Evolutionary conservation across 2,113 vertebrate genomes (phyloP), one percentile per base, ranked within the genome.

Genomic region (Mustelus asterias): DNA sequence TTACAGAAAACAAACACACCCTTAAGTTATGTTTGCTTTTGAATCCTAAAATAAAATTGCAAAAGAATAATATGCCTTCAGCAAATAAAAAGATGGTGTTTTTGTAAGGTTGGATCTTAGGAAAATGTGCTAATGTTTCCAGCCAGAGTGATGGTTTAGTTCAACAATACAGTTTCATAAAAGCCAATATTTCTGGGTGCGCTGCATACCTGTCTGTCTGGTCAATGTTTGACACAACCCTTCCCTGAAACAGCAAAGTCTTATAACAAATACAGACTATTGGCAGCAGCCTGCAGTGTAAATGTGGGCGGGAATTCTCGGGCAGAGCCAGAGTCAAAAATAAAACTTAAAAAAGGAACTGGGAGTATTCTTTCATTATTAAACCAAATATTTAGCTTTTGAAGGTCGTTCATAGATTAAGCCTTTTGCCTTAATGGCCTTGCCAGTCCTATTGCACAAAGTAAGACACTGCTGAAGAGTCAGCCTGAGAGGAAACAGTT

Each of bases 121-220:
- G 94, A 95, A 33, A 44, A 69, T 29, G 8, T 18, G 67, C 22
- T 95, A 95, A 76, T 95, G 69, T 72, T 95, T 72, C 44, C 44
- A 48, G 41, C 54, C 69, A 33, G 41, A 33, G 20, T 33, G 29
- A 72, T 95, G 65, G 37, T 72, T 95, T 95, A 72, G 94, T 72
- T 72, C 69, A 95, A 72, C 94, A 69, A 76, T 44, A 76, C 26
- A 72, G 41, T 8, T 95, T 95, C 69, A 44, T 33, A 48, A 76
- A n/a, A 26, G 41, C 69, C 22, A 95, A 48, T 44, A 54, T 72
- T 76, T 95, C 22, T 76, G 65, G 44, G n/a, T 24, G 37, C 44
- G n/a, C 65, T 94, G 92, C 63, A 94, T 70, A 69, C 67, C 94
- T 95, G 41, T 48, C 94, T 95, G 67, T 72, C 37, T 72, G 94